These are phyloP conservation scores for Thinocorus orbignyianus DNA, from an alignment of 2,113 vertebrate species.

Conservation along the genomic window DNA sequence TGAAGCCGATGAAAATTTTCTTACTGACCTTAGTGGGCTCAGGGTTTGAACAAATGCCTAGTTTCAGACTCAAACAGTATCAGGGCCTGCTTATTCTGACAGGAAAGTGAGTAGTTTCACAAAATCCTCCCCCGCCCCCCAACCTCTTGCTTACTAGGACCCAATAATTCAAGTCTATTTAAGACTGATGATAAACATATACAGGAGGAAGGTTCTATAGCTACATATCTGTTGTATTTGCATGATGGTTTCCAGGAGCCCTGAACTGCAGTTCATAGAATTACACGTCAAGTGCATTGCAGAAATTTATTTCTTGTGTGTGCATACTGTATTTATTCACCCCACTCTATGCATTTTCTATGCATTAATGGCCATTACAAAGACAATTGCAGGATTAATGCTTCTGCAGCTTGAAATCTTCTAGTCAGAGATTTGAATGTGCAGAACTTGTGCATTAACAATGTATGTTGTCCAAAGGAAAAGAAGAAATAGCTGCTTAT, in stretches of 20 bases:
- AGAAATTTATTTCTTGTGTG: not conserved
- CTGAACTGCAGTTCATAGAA: not conserved
- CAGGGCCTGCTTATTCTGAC: not conserved
- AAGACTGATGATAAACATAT: not conserved
- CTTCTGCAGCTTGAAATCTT: not conserved
- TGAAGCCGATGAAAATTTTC: not conserved
- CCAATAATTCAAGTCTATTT: not conserved
- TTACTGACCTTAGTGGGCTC: not conserved
- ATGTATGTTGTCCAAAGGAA: not conserved
- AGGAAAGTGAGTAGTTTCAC: not conserved
- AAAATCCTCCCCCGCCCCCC: not conserved
- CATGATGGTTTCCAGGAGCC: not conserved
- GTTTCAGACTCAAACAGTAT: not conserved
- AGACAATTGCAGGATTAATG: not conserved
- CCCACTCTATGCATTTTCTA: not conserved
- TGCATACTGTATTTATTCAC: not conserved
- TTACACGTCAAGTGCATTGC: accelerated
- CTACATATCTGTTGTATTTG: not conserved
- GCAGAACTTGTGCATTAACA: not conserved
- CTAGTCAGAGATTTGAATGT: not conserved
- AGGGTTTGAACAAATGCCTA: not conserved
- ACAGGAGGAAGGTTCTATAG: not conserved
- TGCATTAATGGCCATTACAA: not conserved
- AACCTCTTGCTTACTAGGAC: not conserved
- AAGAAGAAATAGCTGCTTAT: not conserved